These are phyloP conservation scores for Agapostemon virescens DNA, from an alignment of 2,888 invertebrate species.

Conservation along the genomic window DNA sequence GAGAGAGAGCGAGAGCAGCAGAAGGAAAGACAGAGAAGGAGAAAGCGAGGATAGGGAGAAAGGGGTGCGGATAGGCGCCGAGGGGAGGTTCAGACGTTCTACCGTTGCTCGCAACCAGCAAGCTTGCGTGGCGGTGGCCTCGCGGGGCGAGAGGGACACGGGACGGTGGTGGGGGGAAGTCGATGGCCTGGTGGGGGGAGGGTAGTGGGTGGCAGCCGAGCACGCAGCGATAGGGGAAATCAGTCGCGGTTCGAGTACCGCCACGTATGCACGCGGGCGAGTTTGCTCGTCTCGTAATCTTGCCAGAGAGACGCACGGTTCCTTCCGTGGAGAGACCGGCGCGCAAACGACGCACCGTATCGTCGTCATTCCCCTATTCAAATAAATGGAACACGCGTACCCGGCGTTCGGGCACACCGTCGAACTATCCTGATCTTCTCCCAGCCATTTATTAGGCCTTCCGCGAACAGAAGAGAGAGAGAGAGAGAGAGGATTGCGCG, in stretches of 20 bases:
- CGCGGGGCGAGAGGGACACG: constrained; percentile 14
- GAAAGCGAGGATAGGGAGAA: constrained; percentile 21
- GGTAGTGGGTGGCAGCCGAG: constrained; percentile 65
- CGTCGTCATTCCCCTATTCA: neutral
- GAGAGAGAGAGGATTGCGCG: neutral
- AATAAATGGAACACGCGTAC: constrained; percentile 30
- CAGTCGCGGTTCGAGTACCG: constrained; percentile 74
- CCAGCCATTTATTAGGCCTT: constrained; percentile 16
- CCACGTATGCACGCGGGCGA: constrained; percentile 68
- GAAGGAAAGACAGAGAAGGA: constrained; percentile 22
- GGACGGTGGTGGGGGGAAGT: constrained; percentile 18
- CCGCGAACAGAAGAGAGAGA: neutral
- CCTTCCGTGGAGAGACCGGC: neutral
- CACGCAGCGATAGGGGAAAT: constrained; percentile 73
- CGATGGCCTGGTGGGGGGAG: constrained; percentile 48
- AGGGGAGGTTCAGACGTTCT: constrained; percentile 58
- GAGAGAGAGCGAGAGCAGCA: neutral
- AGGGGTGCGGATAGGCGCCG: constrained; percentile 24
- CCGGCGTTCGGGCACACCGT: constrained; percentile 7
- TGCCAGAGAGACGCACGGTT: neutral
- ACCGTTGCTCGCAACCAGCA: constrained; percentile 63
- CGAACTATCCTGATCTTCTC: neutral
- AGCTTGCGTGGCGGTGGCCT: constrained; percentile 37
- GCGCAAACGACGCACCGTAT: too few species aligned
- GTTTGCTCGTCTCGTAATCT: constrained; percentile 39